phyloP scores from a whole-genome alignment of 1,140 invertebrate species.

The Belonocnema kinseyi region DNA sequence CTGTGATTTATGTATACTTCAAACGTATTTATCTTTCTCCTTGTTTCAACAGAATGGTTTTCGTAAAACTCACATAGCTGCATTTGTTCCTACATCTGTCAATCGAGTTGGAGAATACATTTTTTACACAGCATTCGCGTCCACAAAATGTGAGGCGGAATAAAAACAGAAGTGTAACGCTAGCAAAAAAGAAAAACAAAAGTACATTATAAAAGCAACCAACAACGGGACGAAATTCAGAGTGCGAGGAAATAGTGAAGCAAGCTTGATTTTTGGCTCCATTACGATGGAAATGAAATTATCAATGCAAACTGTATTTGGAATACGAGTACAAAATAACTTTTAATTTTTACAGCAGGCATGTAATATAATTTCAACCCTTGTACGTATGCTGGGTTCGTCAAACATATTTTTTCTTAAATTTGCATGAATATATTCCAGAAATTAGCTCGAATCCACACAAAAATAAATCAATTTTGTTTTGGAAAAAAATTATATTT shows the following conservation, averaged over 20 bases:
- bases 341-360: too few relatives aligned
- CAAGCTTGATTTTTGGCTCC: conserved; percentile 12
- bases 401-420: too few relatives aligned
- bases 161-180: conserved; percentile 57
- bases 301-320: conserved; percentile 15
- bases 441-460: too few relatives aligned
- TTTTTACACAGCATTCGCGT: conserved; percentile 60
- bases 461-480: too few relatives aligned
- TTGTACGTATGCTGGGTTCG: too few relatives aligned
- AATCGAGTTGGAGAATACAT: conserved; percentile 51
- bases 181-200: conserved; percentile 50
- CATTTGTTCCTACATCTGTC: conserved; percentile 54
- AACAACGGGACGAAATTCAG: conserved; percentile 44
- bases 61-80: conserved; percentile 21
- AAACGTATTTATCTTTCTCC: conserved; percentile 1
- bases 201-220: conserved; percentile 34
- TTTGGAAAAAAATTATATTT: too few relatives aligned
- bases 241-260: conserved; percentile 36
- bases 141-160: conserved; percentile 50
- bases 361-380: too few relatives aligned
- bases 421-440: too few relatives aligned
- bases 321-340: background rate
- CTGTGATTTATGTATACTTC: background rate
- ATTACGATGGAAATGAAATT: conserved; percentile 22
- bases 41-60: conserved; percentile 28